These are phyloP conservation scores for Leptothorax acervorum DNA, from an alignment of 2,888 invertebrate species.

Conservation along the genomic window DNA sequence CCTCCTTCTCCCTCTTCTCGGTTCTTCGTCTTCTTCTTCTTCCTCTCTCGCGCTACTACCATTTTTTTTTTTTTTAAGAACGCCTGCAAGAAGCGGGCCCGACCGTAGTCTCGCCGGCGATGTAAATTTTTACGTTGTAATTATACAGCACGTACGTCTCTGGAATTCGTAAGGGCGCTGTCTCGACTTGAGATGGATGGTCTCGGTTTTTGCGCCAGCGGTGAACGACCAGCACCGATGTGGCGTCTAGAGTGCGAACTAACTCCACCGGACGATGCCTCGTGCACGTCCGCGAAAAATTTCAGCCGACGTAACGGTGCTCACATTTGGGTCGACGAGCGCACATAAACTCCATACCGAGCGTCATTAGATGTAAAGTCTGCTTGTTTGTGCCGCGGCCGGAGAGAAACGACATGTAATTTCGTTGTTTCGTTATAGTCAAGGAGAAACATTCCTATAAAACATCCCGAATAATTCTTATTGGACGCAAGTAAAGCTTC, in stretches of 20 bases:
- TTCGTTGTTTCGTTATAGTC: slow-evolving; percentile 6
- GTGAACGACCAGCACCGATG: slow-evolving; percentile 76
- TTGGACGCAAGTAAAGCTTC: neutral
- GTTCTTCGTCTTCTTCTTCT: slow-evolving; percentile 10
- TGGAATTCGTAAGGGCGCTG: slow-evolving; percentile 80
- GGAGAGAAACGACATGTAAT: slow-evolving; percentile 38
- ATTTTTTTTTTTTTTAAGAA: slow-evolving; percentile 55
- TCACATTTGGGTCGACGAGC: slow-evolving; percentile 55
- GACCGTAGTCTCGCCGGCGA: slow-evolving; percentile 71
- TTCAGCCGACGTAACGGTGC: slow-evolving; percentile 60
- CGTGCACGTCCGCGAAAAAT: slow-evolving; percentile 64
- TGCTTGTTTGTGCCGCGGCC: slow-evolving; percentile 28
- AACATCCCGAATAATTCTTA: slow-evolving; percentile 1
- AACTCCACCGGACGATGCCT: slow-evolving; percentile 72
- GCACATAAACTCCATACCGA: slow-evolving; percentile 37
- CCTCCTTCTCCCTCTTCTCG: slow-evolving; percentile 34
- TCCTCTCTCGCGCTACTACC: slow-evolving; percentile 22
- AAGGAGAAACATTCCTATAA: neutral
- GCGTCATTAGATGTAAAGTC: slow-evolving; percentile 44
- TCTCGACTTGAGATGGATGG: slow-evolving; percentile 77
- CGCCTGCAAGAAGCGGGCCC: slow-evolving; percentile 59
- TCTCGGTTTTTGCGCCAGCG: slow-evolving; percentile 75
- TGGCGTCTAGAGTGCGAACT: slow-evolving; percentile 69
- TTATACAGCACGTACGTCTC: slow-evolving; percentile 81
- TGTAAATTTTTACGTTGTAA: slow-evolving; percentile 83